Evolutionary conservation across 2,113 vertebrate genomes (phyloP).

Genomic region (Pachyramphus minor): DNA sequence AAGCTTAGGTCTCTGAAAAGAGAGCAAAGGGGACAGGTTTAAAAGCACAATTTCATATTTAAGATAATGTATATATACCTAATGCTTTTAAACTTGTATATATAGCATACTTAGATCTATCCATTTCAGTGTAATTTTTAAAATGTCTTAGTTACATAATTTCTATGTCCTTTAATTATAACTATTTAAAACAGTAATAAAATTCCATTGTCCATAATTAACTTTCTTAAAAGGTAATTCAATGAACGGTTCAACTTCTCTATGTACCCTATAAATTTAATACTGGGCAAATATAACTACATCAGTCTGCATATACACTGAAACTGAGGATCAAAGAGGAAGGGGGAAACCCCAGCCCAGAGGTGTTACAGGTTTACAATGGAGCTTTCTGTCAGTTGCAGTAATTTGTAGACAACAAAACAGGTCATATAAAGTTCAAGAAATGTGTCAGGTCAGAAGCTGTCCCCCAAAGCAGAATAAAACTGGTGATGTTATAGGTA

Average conservation of each 20-base stretch:
- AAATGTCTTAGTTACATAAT: background rate
- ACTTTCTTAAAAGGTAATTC: background rate
- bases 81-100: background rate
- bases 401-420: slow-evolving; percentile 63
- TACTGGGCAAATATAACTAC: background rate
- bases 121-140: background rate
- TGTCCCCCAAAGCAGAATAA: slow-evolving; percentile 66
- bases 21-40: background rate
- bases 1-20: slow-evolving; percentile 50
- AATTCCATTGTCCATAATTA: background rate
- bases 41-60: background rate
- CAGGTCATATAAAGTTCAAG: slow-evolving; percentile 70
- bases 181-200: background rate
- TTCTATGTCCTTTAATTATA: background rate
- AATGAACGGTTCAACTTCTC: background rate
- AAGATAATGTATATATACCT: background rate
- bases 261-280: background rate
- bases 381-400: slow-evolving; percentile 53
- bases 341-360: background rate
- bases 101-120: background rate
- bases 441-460: slow-evolving; percentile 67
- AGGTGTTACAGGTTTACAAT: slow-evolving; percentile 40
- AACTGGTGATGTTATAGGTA: slow-evolving; percentile 61
- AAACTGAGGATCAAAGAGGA: background rate
- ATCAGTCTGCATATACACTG: background rate